Evolutionary conservation across 1,140 invertebrate genomes (phyloP).

Genomic region (Ceratina australensis): DNA sequence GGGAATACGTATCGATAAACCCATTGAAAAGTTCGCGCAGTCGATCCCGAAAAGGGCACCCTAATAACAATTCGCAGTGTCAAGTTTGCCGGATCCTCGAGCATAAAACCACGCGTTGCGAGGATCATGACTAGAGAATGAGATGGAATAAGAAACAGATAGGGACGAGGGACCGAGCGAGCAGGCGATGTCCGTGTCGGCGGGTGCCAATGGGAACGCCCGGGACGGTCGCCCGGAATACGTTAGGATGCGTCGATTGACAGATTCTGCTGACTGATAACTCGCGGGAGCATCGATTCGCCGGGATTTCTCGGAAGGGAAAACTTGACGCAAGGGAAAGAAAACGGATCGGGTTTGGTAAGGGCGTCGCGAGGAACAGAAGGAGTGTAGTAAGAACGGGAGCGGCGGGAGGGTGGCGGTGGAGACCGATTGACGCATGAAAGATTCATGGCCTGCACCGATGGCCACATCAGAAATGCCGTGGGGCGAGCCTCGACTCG

Average conservation of each 20-base stretch:
- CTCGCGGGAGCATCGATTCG: constrained; percentile 45
- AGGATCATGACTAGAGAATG: neutral
- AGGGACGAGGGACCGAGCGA: neutral
- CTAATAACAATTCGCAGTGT: neutral
- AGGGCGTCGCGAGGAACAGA: neutral
- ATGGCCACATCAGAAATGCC: constrained; percentile 68
- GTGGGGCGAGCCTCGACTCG: constrained; percentile 52
- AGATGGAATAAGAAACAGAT: neutral
- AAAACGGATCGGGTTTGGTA: constrained; percentile 9
- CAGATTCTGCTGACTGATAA: constrained; percentile 66
- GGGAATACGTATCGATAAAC: too few species aligned
- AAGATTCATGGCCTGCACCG: constrained; percentile 70
- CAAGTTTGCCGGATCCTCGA: neutral
- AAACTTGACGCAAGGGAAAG: neutral
- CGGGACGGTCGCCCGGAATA: constrained; percentile 46
- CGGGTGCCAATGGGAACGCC: constrained; percentile 4
- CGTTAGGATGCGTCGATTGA: constrained; percentile 57
- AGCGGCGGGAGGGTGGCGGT: too few species aligned
- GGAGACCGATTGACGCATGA: constrained; percentile 67
- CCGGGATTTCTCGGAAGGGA: constrained; percentile 45
- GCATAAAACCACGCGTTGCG: constrained; percentile 1
- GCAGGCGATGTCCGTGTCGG: constrained; percentile 36
- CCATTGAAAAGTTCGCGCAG: neutral
- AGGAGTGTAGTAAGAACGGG: neutral
- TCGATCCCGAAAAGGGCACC: neutral